Percentiles rank a stretch among this genome's conserved stretches.
phyloP scores from a whole-genome alignment of 2,113 vertebrate genomes.

The Euleptes europaea region DNA sequence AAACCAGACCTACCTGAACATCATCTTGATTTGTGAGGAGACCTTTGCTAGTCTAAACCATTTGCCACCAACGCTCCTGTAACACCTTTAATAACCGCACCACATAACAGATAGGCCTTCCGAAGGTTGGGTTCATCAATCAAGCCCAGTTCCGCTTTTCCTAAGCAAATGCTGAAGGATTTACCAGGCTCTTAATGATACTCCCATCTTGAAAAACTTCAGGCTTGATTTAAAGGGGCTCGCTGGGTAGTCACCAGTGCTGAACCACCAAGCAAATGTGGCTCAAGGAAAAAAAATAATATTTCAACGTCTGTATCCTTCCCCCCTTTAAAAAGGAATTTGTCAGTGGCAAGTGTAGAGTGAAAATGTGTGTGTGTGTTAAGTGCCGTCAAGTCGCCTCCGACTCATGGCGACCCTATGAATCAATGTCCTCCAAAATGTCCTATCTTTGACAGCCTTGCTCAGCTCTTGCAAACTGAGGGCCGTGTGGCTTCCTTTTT shows the following conservation, averaged over 20 bases:
- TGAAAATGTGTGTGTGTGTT: too few relatives aligned
- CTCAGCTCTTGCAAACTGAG: too few relatives aligned
- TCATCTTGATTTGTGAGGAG: slow-evolving; percentile 60
- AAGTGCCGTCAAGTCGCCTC: too few relatives aligned
- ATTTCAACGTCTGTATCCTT: slow-evolving; percentile 56
- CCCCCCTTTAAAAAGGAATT: slow-evolving; percentile 61
- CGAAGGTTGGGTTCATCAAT: slow-evolving; percentile 67
- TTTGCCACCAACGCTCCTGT: slow-evolving; percentile 52
- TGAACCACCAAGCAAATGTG: slow-evolving; percentile 61
- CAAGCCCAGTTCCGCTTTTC: slow-evolving; percentile 58
- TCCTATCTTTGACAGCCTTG: too few relatives aligned
- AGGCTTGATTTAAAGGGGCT: slow-evolving; percentile 68
- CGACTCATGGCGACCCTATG: too few relatives aligned
- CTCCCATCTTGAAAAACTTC: slow-evolving; percentile 64
- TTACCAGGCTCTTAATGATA: slow-evolving; percentile 62
- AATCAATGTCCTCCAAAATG: too few relatives aligned
- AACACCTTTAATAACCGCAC: slow-evolving; percentile 53
- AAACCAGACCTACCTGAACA: slow-evolving; percentile 39
- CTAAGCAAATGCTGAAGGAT: slow-evolving; percentile 66
- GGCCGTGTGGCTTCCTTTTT: too few relatives aligned
- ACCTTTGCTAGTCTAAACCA: slow-evolving; percentile 38
- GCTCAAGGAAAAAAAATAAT: slow-evolving; percentile 65
- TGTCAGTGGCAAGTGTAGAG: slow-evolving; percentile 73
- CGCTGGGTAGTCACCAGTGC: slow-evolving; percentile 69
- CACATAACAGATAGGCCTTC: slow-evolving; percentile 62